phyloP scores from a whole-genome alignment of 2,797 vertebrate genomes.

The Clamator glandarius region DNA sequence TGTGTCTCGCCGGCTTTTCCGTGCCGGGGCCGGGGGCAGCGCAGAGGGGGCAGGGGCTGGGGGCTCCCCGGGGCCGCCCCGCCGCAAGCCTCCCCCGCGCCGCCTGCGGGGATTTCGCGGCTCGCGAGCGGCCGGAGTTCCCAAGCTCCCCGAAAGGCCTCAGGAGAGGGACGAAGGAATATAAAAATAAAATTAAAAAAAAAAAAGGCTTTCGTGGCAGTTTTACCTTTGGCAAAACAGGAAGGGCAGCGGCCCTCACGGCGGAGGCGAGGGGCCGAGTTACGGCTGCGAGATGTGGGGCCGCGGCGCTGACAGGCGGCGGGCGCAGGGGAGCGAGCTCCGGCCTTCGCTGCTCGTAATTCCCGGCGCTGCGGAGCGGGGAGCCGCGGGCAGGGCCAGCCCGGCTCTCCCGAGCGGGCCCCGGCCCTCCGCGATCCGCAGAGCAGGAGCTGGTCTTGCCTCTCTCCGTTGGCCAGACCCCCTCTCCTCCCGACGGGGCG shows the following conservation, averaged over 20 bases:
- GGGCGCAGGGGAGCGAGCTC: not conserved
- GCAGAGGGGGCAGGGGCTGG: not conserved
- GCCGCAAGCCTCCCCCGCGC: not conserved
- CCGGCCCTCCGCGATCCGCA: not conserved
- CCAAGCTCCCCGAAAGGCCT: not conserved
- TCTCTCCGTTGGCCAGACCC: not conserved
- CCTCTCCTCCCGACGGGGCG: not conserved
- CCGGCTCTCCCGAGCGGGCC: not conserved
- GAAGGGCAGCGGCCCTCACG: not conserved
- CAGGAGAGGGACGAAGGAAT: not conserved
- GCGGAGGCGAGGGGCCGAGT: not conserved
- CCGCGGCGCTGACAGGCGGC: not conserved
- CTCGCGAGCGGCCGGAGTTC: not conserved
- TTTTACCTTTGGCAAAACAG: not conserved
- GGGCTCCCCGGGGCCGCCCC: not conserved
- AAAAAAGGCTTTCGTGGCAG: not conserved
- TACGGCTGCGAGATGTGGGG: not conserved
- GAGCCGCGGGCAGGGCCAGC: not conserved
- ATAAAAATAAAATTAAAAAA: not conserved
- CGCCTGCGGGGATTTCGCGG: not conserved
- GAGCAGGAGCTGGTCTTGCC: not conserved
- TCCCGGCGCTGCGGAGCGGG: not conserved
- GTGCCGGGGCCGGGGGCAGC: not conserved
- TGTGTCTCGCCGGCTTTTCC: conserved; percentile 40
- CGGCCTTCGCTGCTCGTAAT: not conserved